Evolutionary conservation across 2,797 vertebrate genomes (phyloP).

Genomic region (Sebastolobus altivelis): DNA sequence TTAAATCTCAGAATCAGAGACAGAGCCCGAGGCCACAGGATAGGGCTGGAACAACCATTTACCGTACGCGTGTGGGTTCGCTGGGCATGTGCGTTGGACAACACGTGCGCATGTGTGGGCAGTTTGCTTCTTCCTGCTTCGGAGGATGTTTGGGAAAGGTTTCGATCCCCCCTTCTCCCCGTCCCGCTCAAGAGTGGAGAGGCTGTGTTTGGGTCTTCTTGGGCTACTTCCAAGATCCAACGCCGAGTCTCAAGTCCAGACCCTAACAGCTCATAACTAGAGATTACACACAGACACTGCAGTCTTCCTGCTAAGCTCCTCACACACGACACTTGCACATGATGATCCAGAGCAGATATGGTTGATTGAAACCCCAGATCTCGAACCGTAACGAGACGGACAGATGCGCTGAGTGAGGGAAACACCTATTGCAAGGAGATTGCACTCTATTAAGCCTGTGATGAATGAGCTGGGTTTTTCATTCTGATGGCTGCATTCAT

Average conservation of each 20-base stretch:
- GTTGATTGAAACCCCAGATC: constrained; percentile 68
- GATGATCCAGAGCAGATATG: constrained; percentile 63
- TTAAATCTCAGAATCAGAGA: constrained; percentile 70
- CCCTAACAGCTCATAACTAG: constrained; percentile 78
- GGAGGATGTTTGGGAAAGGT: constrained; percentile 45
- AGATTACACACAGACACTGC: constrained; percentile 67
- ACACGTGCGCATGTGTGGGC: constrained; percentile 44
- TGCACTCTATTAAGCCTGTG: constrained; percentile 58
- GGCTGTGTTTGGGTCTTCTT: constrained; percentile 59
- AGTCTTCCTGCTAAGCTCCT: constrained; percentile 57
- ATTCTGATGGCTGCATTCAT: constrained; percentile 54
- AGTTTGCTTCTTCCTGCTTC: constrained; percentile 55
- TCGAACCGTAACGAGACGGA: constrained; percentile 51
- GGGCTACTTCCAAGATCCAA: constrained; percentile 63
- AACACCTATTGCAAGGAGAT: constrained; percentile 59
- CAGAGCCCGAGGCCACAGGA: constrained; percentile 61
- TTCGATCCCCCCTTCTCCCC: constrained; percentile 16
- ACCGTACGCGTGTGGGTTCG: constrained; percentile 54
- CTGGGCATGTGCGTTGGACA: constrained; percentile 27
- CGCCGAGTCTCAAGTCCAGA: constrained; percentile 60
- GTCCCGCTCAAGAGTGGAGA: constrained; percentile 33
- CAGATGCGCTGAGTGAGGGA: constrained; percentile 63
- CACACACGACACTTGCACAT: constrained; percentile 51
- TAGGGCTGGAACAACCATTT: constrained; percentile 61
- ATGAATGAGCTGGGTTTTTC: constrained; percentile 59